Percentiles rank a stretch among this genome's conserved stretches.
phyloP scores from a whole-genome alignment of 2,888 invertebrate species.

The Drosophila kuntzei region DNA sequence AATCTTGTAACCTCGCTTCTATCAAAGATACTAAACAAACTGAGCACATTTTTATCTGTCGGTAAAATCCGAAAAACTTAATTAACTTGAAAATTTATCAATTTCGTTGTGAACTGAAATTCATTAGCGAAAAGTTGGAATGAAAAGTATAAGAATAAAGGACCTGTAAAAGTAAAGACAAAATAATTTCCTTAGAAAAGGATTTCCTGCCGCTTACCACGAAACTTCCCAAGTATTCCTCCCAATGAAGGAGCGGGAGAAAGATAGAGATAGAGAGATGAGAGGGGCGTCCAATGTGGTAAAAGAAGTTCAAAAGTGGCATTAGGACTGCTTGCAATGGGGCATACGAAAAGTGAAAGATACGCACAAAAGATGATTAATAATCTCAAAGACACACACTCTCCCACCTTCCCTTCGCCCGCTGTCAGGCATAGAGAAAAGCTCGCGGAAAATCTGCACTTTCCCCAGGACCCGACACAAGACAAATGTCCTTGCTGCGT shows the following conservation, averaged over 20 bases:
- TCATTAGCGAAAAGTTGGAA: slow-evolving; percentile 56
- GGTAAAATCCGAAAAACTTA: slow-evolving; percentile 68
- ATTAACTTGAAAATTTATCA: slow-evolving; percentile 84
- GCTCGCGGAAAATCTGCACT: slow-evolving; percentile 51
- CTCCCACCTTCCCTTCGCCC: not conserved
- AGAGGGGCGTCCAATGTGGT: not conserved
- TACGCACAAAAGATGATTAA: slow-evolving; percentile 83
- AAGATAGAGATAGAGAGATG: not conserved
- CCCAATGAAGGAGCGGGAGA: not conserved
- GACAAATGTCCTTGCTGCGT: slow-evolving; percentile 83
- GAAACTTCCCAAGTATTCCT: slow-evolving; percentile 15
- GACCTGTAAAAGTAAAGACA: slow-evolving; percentile 44
- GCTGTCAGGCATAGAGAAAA: slow-evolving; percentile 24
- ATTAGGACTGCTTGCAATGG: slow-evolving; percentile 55
- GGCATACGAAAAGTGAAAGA: slow-evolving; percentile 76
- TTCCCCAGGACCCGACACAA: slow-evolving; percentile 57
- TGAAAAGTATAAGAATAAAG: slow-evolving; percentile 30
- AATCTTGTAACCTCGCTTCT: not conserved
- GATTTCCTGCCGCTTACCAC: slow-evolving; percentile 60
- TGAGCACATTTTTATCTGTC: slow-evolving; percentile 23
- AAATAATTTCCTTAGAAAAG: slow-evolving; percentile 58
- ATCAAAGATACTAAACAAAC: not conserved
- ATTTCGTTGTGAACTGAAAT: slow-evolving; percentile 78
- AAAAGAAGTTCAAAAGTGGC: slow-evolving; percentile 61
- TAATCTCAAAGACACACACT: slow-evolving; percentile 68